Percentiles rank a stretch among this genome's conserved stretches.
These are phyloP conservation scores for Diloba caeruleocephala DNA, from an alignment of 2,888 invertebrate species.

Conservation along the genomic window DNA sequence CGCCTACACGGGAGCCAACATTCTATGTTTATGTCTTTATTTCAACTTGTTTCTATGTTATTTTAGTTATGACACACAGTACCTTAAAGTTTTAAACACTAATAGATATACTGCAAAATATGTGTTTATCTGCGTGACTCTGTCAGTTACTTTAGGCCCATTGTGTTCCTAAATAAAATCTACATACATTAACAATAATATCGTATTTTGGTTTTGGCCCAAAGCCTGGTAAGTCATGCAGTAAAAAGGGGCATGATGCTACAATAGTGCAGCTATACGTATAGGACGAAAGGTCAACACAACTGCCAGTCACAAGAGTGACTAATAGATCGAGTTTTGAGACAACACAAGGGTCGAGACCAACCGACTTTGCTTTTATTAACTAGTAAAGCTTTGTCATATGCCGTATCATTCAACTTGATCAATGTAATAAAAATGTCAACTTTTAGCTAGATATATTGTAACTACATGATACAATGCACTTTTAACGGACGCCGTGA, in stretches of 20 bases:
- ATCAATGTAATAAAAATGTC: slow-evolving; percentile 13
- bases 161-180: no score
- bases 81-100: neutral
- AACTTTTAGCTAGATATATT: neutral
- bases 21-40: slow-evolving; percentile 5
- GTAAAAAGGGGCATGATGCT: slow-evolving; percentile 35
- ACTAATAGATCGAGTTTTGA: slow-evolving; percentile 60
- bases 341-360: slow-evolving; percentile 36
- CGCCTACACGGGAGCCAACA: slow-evolving; percentile 19
- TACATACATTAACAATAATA: slow-evolving; percentile 9
- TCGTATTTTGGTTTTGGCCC: slow-evolving; percentile 1
- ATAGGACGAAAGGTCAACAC: slow-evolving; percentile 48
- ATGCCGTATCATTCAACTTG: slow-evolving; percentile 34
- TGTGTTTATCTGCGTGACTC: no score
- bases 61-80: neutral
- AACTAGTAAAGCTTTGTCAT: slow-evolving; percentile 17
- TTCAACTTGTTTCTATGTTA: neutral
- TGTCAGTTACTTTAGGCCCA: no score
- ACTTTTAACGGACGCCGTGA: slow-evolving; percentile 4
- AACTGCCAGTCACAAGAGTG: slow-evolving; percentile 53
- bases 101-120: no score
- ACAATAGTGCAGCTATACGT: slow-evolving; percentile 29
- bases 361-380: slow-evolving; percentile 15
- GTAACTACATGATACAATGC: no score
- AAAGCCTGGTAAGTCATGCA: slow-evolving; percentile 21